Conservation (phyloP, 2,888 invertebrate genomes). For the Holacanthella duospinosa region DNA sequence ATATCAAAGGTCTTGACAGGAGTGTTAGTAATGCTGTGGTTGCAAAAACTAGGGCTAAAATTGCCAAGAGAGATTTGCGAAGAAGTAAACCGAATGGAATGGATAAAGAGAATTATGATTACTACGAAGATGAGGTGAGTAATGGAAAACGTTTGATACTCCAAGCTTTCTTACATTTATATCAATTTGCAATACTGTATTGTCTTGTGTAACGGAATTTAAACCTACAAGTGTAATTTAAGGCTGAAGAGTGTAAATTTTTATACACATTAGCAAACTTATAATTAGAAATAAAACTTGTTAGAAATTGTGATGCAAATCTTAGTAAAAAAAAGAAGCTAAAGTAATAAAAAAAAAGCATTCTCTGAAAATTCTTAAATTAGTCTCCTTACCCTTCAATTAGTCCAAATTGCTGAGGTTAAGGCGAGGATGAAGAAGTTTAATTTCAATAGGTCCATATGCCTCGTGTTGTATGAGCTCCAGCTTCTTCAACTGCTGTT, state of each 20-base stretch:
- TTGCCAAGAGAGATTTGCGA: not conserved
- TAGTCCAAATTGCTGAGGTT: not conserved
- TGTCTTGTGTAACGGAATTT: no score
- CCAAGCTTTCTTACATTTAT: not conserved
- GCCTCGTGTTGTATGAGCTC: not conserved
- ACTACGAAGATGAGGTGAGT: constrained; percentile 3
- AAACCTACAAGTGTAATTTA: no score
- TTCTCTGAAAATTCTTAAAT: not conserved
- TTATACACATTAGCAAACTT: not conserved
- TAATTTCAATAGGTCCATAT: not conserved
- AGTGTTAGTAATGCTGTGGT: not conserved
- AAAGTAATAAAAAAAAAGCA: not conserved
- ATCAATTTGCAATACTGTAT: not conserved
- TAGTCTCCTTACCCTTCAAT: not conserved
- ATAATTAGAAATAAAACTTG: not conserved
- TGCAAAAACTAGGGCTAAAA: not conserved
- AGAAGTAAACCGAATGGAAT: not conserved
- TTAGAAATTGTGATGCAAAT: not conserved
- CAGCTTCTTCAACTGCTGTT: not conserved
- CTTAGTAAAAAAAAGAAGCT: not conserved
- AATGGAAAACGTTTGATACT: not conserved
- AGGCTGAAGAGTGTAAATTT: no score
- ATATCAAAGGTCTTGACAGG: not conserved
- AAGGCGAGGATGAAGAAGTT: not conserved
- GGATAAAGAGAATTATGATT: constrained; percentile 4